These are phyloP conservation scores for Mycetomoellerius zeteki DNA, from an alignment of 1,140 invertebrate species.

Conservation along the genomic window DNA sequence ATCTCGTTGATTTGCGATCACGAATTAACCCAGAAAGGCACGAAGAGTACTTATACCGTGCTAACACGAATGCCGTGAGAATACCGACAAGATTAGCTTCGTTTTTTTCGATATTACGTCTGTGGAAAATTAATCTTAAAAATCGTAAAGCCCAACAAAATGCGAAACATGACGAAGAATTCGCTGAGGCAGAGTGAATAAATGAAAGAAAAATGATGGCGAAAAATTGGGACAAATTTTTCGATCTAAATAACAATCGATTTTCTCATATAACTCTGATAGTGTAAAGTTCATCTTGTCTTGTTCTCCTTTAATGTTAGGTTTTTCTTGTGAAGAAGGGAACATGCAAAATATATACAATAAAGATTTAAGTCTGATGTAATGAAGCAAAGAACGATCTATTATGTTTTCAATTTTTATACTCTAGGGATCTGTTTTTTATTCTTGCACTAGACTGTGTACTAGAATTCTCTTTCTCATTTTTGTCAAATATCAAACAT, in stretches of 20 bases:
- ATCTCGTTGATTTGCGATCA: slow-evolving; percentile 38
- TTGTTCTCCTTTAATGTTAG: neutral
- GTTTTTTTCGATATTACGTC: neutral
- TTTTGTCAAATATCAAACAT: too few species aligned
- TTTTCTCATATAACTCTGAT: neutral
- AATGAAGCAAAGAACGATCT: too few species aligned
- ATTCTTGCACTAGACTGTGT: too few species aligned
- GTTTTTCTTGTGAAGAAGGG: too few species aligned
- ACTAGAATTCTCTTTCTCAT: too few species aligned
- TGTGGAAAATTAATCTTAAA: neutral
- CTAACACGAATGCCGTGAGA: neutral
- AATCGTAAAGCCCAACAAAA: neutral
- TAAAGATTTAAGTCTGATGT: too few species aligned
- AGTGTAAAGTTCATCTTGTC: neutral
- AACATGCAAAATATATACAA: too few species aligned
- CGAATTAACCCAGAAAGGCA: slow-evolving; percentile 17
- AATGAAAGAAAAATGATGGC: neutral
- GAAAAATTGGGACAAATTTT: slow-evolving; percentile 15
- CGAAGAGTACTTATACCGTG: neutral
- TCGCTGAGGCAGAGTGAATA: neutral
- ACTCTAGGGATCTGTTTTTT: too few species aligned
- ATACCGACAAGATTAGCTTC: neutral
- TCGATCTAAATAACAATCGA: neutral
- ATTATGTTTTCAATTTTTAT: too few species aligned
- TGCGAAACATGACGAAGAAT: neutral